Evolutionary conservation across 2,797 vertebrate species (phyloP).

Genomic region (Chrysocyon brachyurus): DNA sequence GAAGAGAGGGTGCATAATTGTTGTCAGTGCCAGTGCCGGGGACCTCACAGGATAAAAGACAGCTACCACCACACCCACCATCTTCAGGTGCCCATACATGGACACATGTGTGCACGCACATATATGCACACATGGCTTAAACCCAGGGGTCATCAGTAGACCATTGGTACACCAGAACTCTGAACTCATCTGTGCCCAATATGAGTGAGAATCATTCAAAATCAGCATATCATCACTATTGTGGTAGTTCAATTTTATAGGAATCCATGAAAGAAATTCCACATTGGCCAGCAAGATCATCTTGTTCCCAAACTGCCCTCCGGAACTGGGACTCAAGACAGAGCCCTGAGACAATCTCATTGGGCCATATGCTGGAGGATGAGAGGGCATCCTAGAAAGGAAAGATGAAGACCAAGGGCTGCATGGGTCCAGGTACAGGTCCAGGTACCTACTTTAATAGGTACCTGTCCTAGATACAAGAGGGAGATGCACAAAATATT

Average conservation of each 20-base stretch:
- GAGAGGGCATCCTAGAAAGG: background rate
- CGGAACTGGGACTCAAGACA: background rate
- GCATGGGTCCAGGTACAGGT: background rate
- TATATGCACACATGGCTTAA: background rate
- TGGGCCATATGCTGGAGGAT: background rate
- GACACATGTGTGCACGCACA: background rate
- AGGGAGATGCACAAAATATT: background rate
- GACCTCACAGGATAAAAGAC: background rate
- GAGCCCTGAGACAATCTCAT: background rate
- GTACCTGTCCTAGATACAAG: background rate
- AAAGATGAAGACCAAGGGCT: background rate
- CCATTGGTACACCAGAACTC: background rate
- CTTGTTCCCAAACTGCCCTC: background rate
- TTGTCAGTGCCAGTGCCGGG: background rate
- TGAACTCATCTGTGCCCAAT: background rate
- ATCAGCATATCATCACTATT: background rate
- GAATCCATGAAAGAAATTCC: background rate
- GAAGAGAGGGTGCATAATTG: fast-evolving
- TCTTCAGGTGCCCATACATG: background rate
- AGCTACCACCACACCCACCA: background rate
- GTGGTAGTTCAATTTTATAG: background rate
- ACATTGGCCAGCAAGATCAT: background rate
- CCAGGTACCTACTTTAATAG: background rate
- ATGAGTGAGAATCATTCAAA: background rate
- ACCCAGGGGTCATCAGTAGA: background rate